Percentiles rank a stretch among this genome's conserved stretches.
Evolutionary conservation across 2,888 invertebrate species (phyloP).

Genomic region (Teleiodes luculella): DNA sequence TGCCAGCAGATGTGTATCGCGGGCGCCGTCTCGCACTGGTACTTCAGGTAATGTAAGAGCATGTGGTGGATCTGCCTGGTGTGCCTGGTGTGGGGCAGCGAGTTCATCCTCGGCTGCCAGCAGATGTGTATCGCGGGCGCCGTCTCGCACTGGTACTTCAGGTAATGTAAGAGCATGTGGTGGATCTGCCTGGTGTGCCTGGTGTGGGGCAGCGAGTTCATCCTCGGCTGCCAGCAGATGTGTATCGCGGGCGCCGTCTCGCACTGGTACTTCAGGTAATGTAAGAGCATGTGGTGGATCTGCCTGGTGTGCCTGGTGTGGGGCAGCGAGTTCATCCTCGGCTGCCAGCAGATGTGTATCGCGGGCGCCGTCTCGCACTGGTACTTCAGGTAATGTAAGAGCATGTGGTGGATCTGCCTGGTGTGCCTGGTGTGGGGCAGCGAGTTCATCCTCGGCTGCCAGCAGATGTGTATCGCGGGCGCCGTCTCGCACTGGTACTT

Average conservation of each 20-base stretch:
- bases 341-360: conserved; percentile 95
- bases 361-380: conserved; percentile 95
- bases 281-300: neutral
- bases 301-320: conserved; percentile 88
- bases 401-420: neutral
- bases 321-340: conserved; percentile 96
- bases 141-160: conserved; percentile 85
- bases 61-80: conserved; percentile 48
- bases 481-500: no score
- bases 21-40: conserved; percentile 92
- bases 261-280: conserved; percentile 75
- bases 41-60: neutral
- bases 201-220: conserved; percentile 96
- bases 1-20: conserved; percentile 97
- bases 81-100: conserved; percentile 94
- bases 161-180: neutral
- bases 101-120: conserved; percentile 96
- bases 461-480: no score
- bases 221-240: conserved; percentile 96
- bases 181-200: conserved; percentile 80
- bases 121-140: conserved; percentile 96
- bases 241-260: conserved; percentile 95
- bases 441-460: no score
- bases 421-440: no score
- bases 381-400: neutral